Evolutionary conservation across 2,888 invertebrate genomes (phyloP), one percentile per base, ranked within the genome.

Genomic region (Coecobrya sp.): DNA sequence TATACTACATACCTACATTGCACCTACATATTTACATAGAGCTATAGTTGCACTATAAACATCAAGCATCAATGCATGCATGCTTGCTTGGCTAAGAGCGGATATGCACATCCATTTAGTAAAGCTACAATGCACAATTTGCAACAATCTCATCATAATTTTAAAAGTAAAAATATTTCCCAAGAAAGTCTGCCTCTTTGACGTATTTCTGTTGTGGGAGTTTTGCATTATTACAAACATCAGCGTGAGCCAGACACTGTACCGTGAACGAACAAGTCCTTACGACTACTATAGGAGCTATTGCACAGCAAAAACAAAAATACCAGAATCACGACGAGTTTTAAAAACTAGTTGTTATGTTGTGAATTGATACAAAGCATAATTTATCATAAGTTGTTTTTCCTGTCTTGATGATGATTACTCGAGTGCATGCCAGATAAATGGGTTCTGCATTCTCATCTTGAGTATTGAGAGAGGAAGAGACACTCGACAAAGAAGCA

Each of bases 351-450:
- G 10, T 76, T 76, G 52, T 52, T 79, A 30, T 52, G 25, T 27
- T 27, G 55, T 52, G 79, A 79, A 55, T 22, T 25, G 79, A 55
- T 79, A 79, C 79, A 55, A 45, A 79, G n/a, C 49, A 27, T 52
- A 79, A 79, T 79, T 79, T 79, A 79, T 79, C 79, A 79, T 79
- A 79, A 79, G 55, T 79, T 55, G 55, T 79, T 79, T 79, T 79
- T 79, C 79, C 79, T 79, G 79, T 79, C 27, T 16, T 79, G 52
- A 8, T 79, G 27, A 76, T 52, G 52, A 55, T 73, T 36, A 22
- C 42, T 27, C 27, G 27, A 55, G 49, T 30, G 52, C 79, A 55
- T 27, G 52, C 52, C 55, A 79, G 79, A 79, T 76, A 52, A 79
- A 79, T 27, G 55, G 45, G 45, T 22, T 79, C 45, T n/a, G 42